phyloP scores from a whole-genome alignment of 2,113 vertebrate species.

The Phylloscopus whistleri region DNA sequence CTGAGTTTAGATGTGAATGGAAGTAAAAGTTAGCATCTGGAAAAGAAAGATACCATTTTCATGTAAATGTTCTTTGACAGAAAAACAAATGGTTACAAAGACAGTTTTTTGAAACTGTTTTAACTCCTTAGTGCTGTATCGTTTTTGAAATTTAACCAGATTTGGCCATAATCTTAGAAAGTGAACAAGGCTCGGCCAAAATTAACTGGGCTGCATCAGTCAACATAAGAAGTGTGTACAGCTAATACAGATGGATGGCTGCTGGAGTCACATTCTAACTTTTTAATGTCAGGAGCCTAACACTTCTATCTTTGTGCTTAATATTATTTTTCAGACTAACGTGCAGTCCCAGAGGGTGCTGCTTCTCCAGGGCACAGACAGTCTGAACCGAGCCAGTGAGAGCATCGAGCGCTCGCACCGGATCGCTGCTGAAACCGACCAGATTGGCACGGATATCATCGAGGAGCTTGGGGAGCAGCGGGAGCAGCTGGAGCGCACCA shows the following conservation, averaged over 20 bases:
- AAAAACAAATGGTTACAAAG: not conserved
- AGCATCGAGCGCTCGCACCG: slow-evolving; percentile 91
- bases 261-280: not conserved
- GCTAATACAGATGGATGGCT: not conserved
- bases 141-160: not conserved
- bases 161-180: not conserved
- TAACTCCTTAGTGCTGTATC: not conserved
- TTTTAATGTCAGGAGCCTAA: not conserved
- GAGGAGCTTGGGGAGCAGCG: slow-evolving; percentile 94
- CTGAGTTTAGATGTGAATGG: not conserved
- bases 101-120: not conserved
- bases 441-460: slow-evolving; percentile 90
- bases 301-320: not conserved
- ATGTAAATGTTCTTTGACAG: not conserved
- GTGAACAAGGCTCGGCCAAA: not conserved
- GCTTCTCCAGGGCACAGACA: slow-evolving; percentile 89
- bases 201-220: not conserved
- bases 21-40: not conserved
- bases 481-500: slow-evolving; percentile 91
- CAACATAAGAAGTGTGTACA: not conserved
- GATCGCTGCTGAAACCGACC: slow-evolving; percentile 88
- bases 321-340: slow-evolving; percentile 74
- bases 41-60: not conserved
- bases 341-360: slow-evolving; percentile 86
- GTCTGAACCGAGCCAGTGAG: slow-evolving; percentile 85